Evolutionary conservation across 2,113 vertebrate genomes (phyloP), one percentile per base, ranked within the genome.

Genomic region (Serranochromis macrocephalus): DNA sequence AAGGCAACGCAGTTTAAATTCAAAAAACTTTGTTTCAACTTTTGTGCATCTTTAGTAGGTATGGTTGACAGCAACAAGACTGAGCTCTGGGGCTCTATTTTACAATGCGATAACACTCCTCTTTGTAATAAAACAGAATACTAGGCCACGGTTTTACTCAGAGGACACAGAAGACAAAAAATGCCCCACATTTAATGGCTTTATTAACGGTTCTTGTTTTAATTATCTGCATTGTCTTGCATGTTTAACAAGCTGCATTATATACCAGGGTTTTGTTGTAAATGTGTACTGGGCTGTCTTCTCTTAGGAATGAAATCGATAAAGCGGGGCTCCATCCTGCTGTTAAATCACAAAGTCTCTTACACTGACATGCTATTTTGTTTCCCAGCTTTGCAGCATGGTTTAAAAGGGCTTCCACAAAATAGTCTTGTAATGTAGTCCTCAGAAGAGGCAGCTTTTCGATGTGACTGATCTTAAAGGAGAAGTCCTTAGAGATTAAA

Each of bases 381-480:
- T 26, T 3, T 85, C 14, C 12, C 17, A n/a, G 45, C 31, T 45
- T 53, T 61, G 55, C 57, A 61, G 58, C 63, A 82, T 83, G 87
- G 47, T 80, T 75, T 85, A 19, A 24, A 38, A 55, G 16, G 26
- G 7, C 80, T 91, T 88, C 61, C 80, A 80, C 17, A 51, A 33
- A 88, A 80, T 75, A 78, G 40, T 75, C 42, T 49, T 47, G 24
- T 75, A 31, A 75, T 49, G 24, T 75, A 75, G 33, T 89, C 81
- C 58, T 84, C 63, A 16, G 42, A 63, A 63, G 88, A 90, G 75
- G 24, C 83, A 26, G 51, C 87, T 89, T 88, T 90, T 63, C 33
- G 29, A 51, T 85, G 51, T 90, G 81, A 94, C 90, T 88, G 89
- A 93, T 94, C 89, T 93, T 91, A 91, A 82, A 89, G 82, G 90